These are phyloP conservation scores for Ardeotis arabs DNA, from an alignment of 2,113 vertebrate genomes.

Conservation along the genomic window DNA sequence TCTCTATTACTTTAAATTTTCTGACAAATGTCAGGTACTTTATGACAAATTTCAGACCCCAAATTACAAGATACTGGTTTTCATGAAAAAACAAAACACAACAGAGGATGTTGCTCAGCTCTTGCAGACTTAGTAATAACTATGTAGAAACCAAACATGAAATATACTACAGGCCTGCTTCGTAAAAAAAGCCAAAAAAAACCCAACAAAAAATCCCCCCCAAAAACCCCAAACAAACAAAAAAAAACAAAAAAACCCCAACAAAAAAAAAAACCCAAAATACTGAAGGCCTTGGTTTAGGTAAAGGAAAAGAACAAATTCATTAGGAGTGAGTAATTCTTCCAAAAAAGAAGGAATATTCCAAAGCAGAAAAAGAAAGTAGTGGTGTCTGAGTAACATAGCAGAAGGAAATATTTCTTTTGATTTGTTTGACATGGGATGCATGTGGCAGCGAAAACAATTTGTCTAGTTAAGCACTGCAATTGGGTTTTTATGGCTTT, in stretches of 20 bases:
- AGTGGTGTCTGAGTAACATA: background rate
- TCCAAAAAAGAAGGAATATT: background rate
- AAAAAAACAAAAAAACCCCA: no score
- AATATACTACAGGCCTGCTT: background rate
- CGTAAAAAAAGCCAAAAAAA: background rate
- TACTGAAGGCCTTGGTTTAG: background rate
- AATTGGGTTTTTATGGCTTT: background rate
- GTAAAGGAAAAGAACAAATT: background rate
- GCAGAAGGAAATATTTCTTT: background rate
- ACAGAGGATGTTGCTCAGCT: rapidly evolving
- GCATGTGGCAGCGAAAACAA: background rate
- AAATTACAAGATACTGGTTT: background rate
- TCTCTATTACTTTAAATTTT: background rate
- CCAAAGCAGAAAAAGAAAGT: background rate
- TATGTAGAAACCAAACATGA: background rate
- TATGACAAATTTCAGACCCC: background rate
- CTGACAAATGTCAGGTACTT: background rate
- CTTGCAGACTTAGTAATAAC: background rate
- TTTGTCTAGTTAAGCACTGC: background rate
- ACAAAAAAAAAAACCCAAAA: no score
- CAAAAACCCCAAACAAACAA: no score
- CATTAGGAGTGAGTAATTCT: background rate
- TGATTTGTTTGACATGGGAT: background rate
- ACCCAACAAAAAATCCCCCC: no score
- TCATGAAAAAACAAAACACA: background rate